Evolutionary conservation across 2,888 invertebrate genomes (phyloP).

Genomic region (Mycalesis mineus): DNA sequence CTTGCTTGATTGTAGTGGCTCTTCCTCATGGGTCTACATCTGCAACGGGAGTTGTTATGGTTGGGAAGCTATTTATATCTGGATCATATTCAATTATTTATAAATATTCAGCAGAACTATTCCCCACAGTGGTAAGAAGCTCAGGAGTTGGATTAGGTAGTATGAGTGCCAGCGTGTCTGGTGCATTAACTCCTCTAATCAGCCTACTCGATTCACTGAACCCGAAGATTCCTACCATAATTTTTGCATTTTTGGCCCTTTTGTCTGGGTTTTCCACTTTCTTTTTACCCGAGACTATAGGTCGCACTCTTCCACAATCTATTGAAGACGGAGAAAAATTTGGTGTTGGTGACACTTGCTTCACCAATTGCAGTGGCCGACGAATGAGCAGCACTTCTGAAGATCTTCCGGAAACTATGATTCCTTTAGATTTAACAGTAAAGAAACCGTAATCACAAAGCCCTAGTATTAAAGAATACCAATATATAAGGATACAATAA

Average conservation of each 20-base stretch:
- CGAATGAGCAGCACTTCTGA: constrained; percentile 58
- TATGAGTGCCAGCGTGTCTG: constrained; percentile 90
- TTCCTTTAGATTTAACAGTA: constrained; percentile 57
- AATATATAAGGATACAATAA: no score
- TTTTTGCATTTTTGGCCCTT: constrained; percentile 86
- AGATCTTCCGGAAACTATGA: constrained; percentile 67
- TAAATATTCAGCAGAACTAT: constrained; percentile 91
- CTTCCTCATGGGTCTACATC: constrained; percentile 81
- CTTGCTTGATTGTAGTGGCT: constrained; percentile 85
- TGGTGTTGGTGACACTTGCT: constrained; percentile 89
- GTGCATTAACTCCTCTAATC: constrained; percentile 88
- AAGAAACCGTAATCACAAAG: constrained; percentile 45
- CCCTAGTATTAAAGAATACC: no score
- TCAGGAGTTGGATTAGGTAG: constrained; percentile 90
- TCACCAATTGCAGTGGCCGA: constrained; percentile 79
- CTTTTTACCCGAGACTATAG: constrained; percentile 88
- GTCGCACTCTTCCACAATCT: constrained; percentile 88
- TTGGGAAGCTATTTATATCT: constrained; percentile 90
- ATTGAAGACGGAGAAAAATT: constrained; percentile 91
- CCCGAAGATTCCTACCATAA: constrained; percentile 86
- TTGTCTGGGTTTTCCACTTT: constrained; percentile 85
- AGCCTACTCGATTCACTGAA: constrained; percentile 86
- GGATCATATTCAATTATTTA: constrained; percentile 91
- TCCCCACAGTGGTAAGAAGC: constrained; percentile 90
- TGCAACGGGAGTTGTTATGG: constrained; percentile 82